A percentile compares a stretch with the other conserved stretches of the same genome.
Conservation (phyloP, 2,888 invertebrate species). For the Deilephila elpenor region DNA sequence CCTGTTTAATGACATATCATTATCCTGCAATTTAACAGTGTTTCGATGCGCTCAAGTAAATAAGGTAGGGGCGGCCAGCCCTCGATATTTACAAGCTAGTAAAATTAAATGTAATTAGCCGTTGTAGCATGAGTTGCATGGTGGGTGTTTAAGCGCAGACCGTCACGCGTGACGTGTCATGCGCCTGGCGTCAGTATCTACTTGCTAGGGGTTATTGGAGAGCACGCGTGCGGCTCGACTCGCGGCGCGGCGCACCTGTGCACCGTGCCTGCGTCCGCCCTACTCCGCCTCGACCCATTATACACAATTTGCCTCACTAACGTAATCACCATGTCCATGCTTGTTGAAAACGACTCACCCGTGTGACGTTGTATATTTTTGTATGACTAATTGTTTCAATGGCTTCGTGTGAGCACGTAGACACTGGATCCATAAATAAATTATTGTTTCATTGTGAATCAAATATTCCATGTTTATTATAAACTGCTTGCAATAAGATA, state of each 20-base stretch:
- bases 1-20: conserved; percentile 10
- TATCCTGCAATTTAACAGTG: conserved; percentile 43
- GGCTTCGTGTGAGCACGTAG: too few relatives aligned
- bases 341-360: conserved; percentile 67
- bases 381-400: not conserved
- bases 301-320: conserved; percentile 71
- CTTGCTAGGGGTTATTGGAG: conserved; percentile 28
- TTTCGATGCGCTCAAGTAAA: conserved; percentile 47
- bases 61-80: conserved; percentile 48
- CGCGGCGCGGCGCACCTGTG: conserved; percentile 63
- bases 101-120: conserved; percentile 67
- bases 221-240: conserved; percentile 59
- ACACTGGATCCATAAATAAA: not conserved
- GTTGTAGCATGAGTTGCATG: conserved; percentile 48
- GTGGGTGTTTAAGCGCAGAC: conserved; percentile 41
- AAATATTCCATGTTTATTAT: not conserved
- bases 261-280: conserved; percentile 57
- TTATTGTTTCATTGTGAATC: not conserved
- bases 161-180: conserved; percentile 32
- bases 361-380: conserved; percentile 3
- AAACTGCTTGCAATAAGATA: too few relatives aligned
- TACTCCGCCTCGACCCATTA: conserved; percentile 71
- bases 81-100: conserved; percentile 52
- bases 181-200: conserved; percentile 5
- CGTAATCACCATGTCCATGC: conserved; percentile 75